Percentiles rank a stretch among this genome's conserved stretches.
phyloP scores from a whole-genome alignment of 2,113 vertebrate species.

The Colistium nudipinnis region DNA sequence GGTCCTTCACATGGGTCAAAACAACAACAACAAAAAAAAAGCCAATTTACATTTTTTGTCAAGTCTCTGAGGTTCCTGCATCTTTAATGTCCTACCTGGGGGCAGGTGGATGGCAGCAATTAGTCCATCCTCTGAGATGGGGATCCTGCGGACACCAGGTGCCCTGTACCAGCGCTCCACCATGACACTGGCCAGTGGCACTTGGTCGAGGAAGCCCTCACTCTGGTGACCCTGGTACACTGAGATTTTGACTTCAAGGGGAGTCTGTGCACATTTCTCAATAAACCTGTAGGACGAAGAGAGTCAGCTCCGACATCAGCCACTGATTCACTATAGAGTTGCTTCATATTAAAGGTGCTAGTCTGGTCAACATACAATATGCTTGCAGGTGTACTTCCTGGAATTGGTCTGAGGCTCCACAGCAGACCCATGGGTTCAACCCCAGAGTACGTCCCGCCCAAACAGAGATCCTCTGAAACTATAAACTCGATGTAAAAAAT shows the following conservation, averaged over 20 bases:
- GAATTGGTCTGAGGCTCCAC: conserved; percentile 80
- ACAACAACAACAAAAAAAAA: no score
- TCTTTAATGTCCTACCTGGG: conserved; percentile 78
- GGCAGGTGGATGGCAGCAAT: conserved; percentile 77
- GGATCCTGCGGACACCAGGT: conserved; percentile 71
- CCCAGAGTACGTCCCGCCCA: conserved; percentile 79
- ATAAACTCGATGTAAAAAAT: background rate
- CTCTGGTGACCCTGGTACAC: conserved; percentile 70
- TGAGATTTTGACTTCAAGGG: conserved; percentile 70
- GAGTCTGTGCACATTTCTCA: conserved; percentile 73
- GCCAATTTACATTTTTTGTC: no score
- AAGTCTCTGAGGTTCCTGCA: no score
- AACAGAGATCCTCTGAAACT: conserved; percentile 73
- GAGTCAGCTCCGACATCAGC: background rate
- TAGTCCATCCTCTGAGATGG: conserved; percentile 58
- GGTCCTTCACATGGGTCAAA: conserved; percentile 78
- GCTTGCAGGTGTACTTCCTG: conserved; percentile 76
- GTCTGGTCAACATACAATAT: no score
- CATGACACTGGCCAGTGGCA: conserved; percentile 52
- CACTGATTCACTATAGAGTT: background rate
- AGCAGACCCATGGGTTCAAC: conserved; percentile 80
- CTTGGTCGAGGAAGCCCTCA: conserved; percentile 58
- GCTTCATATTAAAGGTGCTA: background rate
- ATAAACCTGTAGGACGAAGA: conserved; percentile 58
- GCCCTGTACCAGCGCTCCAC: conserved; percentile 79